A percentile compares a stretch with the other conserved stretches of the same genome.
Conservation (phyloP, 1,140 invertebrate genomes). For the Bradysia coprophila region DNA sequence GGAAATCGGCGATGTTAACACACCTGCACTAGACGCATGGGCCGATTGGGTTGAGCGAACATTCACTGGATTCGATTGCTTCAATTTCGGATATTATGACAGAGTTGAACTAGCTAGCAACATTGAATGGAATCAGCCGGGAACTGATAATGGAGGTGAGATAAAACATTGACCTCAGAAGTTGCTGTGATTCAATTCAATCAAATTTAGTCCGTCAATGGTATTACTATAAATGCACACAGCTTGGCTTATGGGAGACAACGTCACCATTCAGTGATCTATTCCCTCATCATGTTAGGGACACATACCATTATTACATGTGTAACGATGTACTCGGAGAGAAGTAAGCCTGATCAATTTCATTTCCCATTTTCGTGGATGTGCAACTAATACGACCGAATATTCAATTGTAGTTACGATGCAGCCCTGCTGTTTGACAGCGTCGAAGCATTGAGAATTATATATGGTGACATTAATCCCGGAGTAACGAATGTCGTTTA, state of each 20-base stretch:
- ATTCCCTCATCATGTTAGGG: too few species aligned
- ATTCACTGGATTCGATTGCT: not conserved
- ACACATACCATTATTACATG: conserved; percentile 39
- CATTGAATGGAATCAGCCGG: not conserved
- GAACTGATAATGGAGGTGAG: not conserved
- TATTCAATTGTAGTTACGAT: too few species aligned
- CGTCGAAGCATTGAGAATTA: too few species aligned
- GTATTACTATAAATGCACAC: conserved; percentile 68
- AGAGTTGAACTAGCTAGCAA: not conserved
- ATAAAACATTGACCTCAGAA: too few species aligned
- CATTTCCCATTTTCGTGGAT: too few species aligned
- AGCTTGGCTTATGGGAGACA: conserved; percentile 68
- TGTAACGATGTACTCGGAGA: conserved; percentile 45
- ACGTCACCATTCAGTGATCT: too few species aligned
- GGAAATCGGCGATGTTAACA: not conserved
- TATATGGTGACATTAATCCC: too few species aligned
- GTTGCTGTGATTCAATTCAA: not conserved
- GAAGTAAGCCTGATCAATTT: not conserved
- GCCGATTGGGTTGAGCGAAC: not conserved
- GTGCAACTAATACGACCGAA: too few species aligned
- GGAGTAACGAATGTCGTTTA: not conserved
- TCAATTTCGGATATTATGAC: not conserved
- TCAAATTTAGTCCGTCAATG: conserved; percentile 36
- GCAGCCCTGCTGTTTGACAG: too few species aligned
- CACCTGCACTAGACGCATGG: not conserved